Percentiles rank a stretch among this genome's conserved stretches.
phyloP scores from a whole-genome alignment of 2,888 invertebrate genomes.

The Agrochola macilenta region DNA sequence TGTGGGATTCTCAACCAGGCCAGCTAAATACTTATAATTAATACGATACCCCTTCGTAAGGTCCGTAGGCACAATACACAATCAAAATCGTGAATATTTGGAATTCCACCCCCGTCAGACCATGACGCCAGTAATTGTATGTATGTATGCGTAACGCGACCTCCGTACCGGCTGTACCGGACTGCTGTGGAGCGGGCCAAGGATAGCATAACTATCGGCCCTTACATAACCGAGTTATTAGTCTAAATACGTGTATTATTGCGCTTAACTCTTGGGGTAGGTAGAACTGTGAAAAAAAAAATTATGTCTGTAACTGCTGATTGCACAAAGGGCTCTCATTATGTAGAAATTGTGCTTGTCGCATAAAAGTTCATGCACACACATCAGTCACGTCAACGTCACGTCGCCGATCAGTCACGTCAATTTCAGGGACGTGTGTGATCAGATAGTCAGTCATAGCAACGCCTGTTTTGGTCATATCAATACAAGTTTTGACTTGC shows the following conservation, averaged over 20 bases:
- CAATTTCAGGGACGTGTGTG: too few relatives aligned
- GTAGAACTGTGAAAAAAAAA: background rate
- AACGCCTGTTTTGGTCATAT: too few relatives aligned
- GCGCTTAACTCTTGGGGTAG: background rate
- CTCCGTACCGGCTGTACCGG: slow-evolving; percentile 42
- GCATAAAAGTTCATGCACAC: too few relatives aligned
- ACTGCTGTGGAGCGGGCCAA: slow-evolving; percentile 32
- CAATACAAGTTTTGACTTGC: too few relatives aligned
- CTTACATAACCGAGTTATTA: slow-evolving; percentile 28
- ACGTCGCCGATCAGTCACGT: too few relatives aligned
- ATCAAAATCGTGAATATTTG: slow-evolving; percentile 12
- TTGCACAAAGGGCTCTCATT: too few relatives aligned
- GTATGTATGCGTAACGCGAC: slow-evolving; percentile 40
- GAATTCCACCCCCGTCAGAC: slow-evolving; percentile 37
- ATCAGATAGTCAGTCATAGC: too few relatives aligned
- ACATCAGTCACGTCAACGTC: too few relatives aligned
- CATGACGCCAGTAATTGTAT: slow-evolving; percentile 19
- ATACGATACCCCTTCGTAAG: too few relatives aligned
- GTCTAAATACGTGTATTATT: slow-evolving; percentile 1
- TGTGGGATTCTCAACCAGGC: background rate
- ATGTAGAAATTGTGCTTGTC: too few relatives aligned
- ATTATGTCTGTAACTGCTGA: background rate
- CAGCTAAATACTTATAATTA: too few relatives aligned
- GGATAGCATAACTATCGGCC: slow-evolving; percentile 41
- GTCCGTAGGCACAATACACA: background rate